Conservation (phyloP, 2,888 invertebrate genomes). For the Drosophila differens region DNA sequence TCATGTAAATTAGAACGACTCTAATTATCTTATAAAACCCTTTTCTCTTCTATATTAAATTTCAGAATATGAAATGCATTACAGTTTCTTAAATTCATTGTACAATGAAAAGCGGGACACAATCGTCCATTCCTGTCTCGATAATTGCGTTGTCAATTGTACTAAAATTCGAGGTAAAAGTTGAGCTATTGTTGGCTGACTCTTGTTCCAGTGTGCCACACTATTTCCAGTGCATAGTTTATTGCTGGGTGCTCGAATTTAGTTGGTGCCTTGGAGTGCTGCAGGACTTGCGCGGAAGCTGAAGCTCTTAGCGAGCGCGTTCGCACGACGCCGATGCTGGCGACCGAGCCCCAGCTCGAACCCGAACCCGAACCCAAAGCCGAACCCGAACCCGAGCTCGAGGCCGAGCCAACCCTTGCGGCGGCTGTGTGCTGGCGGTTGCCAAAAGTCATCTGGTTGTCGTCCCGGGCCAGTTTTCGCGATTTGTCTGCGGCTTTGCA, state of each 20-base stretch:
- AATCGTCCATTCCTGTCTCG: neutral
- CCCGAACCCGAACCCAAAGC: neutral
- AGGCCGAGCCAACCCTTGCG: conserved; percentile 49
- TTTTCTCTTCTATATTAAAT: neutral
- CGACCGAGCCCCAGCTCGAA: neutral
- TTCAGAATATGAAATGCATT: neutral
- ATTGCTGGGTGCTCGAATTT: conserved; percentile 4
- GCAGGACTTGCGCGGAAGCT: conserved; percentile 79
- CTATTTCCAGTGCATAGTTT: conserved; percentile 10
- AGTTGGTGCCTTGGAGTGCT: conserved; percentile 22
- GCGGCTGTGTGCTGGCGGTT: conserved; percentile 2
- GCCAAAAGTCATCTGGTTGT: conserved; percentile 43
- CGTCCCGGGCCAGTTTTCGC: conserved; percentile 60
- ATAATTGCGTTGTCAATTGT: neutral
- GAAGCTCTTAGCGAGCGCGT: conserved; percentile 19
- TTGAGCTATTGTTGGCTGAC: neutral
- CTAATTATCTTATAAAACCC: neutral
- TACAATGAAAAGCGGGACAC: neutral
- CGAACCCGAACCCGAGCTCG: neutral
- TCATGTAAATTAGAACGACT: neutral
- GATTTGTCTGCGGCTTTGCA: conserved; percentile 67
- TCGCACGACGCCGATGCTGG: neutral
- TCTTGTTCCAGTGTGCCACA: conserved; percentile 34
- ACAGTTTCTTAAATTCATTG: too few relatives aligned
- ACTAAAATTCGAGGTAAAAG: neutral